phyloP scores from a whole-genome alignment of 2,888 invertebrate species.

The Habrosyne pyritoides region DNA sequence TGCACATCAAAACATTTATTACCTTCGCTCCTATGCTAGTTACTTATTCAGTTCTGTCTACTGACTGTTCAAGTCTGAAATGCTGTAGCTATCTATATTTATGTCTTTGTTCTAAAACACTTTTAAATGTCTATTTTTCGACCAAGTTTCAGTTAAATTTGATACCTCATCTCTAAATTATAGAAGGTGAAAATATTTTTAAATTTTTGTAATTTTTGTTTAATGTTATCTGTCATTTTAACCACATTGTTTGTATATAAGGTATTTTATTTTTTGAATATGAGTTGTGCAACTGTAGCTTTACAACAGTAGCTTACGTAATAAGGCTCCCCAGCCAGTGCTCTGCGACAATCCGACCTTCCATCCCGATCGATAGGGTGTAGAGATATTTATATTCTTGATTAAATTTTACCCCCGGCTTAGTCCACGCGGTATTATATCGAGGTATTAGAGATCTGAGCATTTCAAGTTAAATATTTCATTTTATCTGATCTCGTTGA shows the following conservation, averaged over 20 bases:
- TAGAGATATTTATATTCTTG: background rate
- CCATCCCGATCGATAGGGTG: background rate
- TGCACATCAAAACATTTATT: background rate
- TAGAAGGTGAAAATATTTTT: no score
- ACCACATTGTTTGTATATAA: no score
- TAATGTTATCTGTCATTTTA: no score
- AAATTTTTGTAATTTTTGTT: no score
- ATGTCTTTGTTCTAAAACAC: no score
- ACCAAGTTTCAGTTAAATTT: background rate
- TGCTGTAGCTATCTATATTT: no score
- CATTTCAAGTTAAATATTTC: background rate
- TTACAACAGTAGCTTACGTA: background rate
- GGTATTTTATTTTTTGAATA: no score
- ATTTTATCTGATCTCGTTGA: background rate
- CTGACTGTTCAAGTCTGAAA: no score
- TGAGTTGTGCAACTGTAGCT: background rate
- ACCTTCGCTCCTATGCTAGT: no score
- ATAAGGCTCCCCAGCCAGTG: background rate
- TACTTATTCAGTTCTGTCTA: no score
- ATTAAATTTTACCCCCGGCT: background rate
- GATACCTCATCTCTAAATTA: no score
- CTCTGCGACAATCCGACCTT: constrained; percentile 1
- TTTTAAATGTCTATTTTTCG: background rate
- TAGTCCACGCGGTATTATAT: background rate
- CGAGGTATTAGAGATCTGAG: background rate